phyloP scores from a whole-genome alignment of 2,797 vertebrate genomes.

The Corythornis leucogaster region DNA sequence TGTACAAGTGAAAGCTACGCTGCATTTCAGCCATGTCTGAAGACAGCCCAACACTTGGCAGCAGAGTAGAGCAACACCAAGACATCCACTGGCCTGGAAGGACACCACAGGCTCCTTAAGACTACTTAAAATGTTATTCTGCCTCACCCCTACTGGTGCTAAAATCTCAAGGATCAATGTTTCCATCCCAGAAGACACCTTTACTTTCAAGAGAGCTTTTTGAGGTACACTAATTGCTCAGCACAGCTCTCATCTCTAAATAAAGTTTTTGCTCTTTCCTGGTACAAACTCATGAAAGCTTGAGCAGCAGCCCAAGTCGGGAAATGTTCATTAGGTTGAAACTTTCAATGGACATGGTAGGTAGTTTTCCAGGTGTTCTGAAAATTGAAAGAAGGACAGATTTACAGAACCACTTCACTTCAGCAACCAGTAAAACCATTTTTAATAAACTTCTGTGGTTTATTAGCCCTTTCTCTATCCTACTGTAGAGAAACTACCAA shows the following conservation, averaged over 20 bases:
- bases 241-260: neutral
- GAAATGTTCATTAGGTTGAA: neutral
- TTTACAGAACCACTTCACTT: neutral
- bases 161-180: neutral
- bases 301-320: neutral
- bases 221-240: fast-evolving
- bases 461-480: neutral
- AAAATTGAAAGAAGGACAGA: neutral
- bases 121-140: neutral
- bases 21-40: neutral
- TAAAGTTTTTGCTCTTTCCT: neutral
- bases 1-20: neutral
- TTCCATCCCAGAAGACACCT: neutral
- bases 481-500: neutral
- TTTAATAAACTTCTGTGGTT: neutral
- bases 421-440: neutral
- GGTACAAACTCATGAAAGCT: neutral
- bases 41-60: neutral
- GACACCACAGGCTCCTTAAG: neutral
- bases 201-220: neutral
- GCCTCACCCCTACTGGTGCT: neutral
- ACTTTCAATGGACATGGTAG: neutral
- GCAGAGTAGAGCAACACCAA: neutral
- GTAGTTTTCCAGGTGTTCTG: neutral
- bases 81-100: neutral